phyloP scores from a whole-genome alignment of 2,888 invertebrate genomes.

The Drosophila fungiperda region DNA sequence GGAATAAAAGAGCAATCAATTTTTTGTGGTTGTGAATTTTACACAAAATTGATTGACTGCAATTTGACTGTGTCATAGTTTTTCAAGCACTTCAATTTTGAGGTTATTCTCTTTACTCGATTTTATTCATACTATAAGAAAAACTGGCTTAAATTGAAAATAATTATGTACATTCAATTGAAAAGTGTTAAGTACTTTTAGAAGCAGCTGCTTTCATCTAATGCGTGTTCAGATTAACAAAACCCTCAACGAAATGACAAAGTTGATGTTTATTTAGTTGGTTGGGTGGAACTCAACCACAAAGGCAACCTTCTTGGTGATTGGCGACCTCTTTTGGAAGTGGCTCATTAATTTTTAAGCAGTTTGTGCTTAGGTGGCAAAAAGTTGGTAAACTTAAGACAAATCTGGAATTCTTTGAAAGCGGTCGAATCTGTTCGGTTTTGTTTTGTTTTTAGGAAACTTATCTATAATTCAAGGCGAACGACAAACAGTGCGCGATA shows the following conservation, averaged over 20 bases:
- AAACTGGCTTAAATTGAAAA: not conserved
- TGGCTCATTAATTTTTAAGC: slow-evolving; percentile 68
- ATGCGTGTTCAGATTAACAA: slow-evolving; percentile 39
- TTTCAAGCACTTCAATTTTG: not conserved
- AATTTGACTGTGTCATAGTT: not conserved
- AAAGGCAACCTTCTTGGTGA: not conserved
- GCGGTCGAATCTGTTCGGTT: slow-evolving; percentile 28
- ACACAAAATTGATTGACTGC: not conserved
- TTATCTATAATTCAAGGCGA: slow-evolving; percentile 66
- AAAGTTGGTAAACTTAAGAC: slow-evolving; percentile 64
- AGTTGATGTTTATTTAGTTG: not conserved
- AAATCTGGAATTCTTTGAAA: slow-evolving; percentile 40
- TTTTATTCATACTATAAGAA: not conserved
- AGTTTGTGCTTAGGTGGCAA: slow-evolving; percentile 41
- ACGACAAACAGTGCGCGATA: slow-evolving; percentile 51
- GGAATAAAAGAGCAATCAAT: not conserved
- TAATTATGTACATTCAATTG: not conserved
- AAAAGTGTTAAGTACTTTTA: not conserved
- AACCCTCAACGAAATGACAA: not conserved
- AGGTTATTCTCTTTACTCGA: not conserved
- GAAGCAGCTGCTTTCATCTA: not conserved
- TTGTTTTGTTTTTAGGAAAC: slow-evolving; percentile 12
- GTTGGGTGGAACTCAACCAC: not conserved
- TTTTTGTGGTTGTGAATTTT: not conserved
- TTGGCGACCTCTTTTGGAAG: slow-evolving; percentile 21